Evolutionary conservation across 2,113 vertebrate species (phyloP).

Genomic region (Eubucco bourcierii): DNA sequence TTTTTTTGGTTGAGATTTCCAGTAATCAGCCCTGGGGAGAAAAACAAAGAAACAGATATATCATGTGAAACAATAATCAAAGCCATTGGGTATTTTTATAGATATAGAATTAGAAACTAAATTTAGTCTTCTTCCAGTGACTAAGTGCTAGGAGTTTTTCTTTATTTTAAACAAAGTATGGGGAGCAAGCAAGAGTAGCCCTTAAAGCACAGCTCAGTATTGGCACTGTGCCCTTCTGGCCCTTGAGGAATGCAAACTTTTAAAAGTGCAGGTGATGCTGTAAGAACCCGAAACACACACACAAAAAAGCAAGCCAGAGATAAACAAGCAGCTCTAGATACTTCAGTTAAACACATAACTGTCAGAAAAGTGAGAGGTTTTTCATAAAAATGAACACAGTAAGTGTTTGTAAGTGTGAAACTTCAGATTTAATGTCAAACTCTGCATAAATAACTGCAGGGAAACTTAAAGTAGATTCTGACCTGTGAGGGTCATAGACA

Average conservation of each 20-base stretch:
- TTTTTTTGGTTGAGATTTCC: constrained; percentile 99
- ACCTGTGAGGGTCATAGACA: neutral
- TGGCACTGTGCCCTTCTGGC: neutral
- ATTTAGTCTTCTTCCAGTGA: neutral
- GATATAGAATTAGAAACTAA: neutral
- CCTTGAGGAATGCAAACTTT: neutral
- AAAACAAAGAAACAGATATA: neutral
- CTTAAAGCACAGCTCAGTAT: neutral
- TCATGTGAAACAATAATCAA: constrained; percentile 13
- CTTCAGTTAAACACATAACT: neutral
- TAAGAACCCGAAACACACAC: neutral
- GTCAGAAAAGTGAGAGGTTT: neutral
- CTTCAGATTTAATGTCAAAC: neutral
- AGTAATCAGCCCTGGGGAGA: constrained; percentile 93
- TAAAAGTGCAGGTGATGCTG: neutral
- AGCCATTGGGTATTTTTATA: neutral
- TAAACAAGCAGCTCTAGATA: neutral
- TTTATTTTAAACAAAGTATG: neutral
- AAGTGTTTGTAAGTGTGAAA: neutral
- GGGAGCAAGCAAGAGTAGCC: neutral
- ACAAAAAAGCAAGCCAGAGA: neutral
- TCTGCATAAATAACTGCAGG: neutral
- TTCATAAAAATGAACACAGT: neutral
- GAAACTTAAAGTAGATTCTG: neutral
- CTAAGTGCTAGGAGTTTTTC: neutral